These are phyloP conservation scores for Alitta virens DNA, from an alignment of 2,888 invertebrate genomes.

Conservation along the genomic window DNA sequence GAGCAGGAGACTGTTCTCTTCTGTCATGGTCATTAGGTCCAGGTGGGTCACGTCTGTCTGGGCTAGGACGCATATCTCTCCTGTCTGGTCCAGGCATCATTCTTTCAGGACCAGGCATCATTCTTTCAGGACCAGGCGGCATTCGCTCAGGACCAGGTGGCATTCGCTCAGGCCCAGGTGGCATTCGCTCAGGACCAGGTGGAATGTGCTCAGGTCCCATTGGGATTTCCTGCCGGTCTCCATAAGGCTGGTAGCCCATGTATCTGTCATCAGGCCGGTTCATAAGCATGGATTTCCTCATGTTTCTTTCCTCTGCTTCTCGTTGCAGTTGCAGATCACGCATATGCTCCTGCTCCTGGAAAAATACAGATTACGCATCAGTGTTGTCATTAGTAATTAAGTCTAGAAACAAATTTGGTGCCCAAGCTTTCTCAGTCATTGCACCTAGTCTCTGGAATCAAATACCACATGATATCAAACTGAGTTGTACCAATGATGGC, in stretches of 20 bases:
- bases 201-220: neutral
- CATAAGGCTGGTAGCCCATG: neutral
- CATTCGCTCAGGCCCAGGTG: neutral
- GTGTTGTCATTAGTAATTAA: too few species aligned
- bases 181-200: neutral
- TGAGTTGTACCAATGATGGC: too few species aligned
- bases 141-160: neutral
- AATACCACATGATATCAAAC: too few species aligned
- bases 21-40: neutral
- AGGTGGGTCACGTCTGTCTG: neutral
- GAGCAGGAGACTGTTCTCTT: neutral
- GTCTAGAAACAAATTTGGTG: too few species aligned
- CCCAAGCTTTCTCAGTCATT: too few species aligned
- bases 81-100: too few species aligned
- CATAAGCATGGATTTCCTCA: constrained; percentile 45
- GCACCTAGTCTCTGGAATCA: too few species aligned
- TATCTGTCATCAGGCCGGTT: constrained; percentile 9
- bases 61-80: neutral
- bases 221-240: neutral
- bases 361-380: too few species aligned
- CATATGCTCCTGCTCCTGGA: constrained; percentile 45
- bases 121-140: neutral
- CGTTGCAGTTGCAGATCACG: constrained; percentile 52
- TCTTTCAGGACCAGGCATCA: neutral
- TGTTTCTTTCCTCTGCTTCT: constrained; percentile 58